These are phyloP conservation scores for Piliocolobus tephrosceles DNA, from an alignment of 2,113 vertebrate genomes.

Conservation along the genomic window DNA sequence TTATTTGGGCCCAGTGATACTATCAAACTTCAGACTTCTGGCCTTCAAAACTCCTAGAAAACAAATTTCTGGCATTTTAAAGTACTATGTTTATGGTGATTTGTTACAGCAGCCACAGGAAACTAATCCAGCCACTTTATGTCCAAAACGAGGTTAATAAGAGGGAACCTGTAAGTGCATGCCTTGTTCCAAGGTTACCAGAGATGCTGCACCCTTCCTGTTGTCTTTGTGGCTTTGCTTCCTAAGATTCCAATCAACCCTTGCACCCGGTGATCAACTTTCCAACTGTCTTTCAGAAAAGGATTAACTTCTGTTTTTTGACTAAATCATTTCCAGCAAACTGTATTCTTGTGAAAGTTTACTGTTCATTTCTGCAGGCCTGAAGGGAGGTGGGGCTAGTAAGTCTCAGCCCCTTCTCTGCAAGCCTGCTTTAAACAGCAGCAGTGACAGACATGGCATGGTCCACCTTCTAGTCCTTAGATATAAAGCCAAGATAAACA, in stretches of 20 bases:
- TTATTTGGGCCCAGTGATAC: neutral
- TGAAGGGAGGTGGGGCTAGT: neutral
- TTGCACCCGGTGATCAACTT: neutral
- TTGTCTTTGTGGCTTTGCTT: neutral
- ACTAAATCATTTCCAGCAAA: neutral
- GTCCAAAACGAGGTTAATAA: neutral
- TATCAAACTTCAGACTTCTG: neutral
- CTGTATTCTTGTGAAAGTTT: neutral
- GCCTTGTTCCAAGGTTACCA: neutral
- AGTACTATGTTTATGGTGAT: neutral
- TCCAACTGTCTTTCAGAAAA: neutral
- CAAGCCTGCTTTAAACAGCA: neutral
- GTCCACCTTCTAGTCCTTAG: neutral
- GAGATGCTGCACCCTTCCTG: neutral
- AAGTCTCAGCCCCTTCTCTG: neutral
- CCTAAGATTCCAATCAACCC: neutral
- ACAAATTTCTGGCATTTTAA: neutral
- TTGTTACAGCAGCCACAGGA: neutral
- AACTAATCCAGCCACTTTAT: neutral
- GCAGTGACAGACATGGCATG: accelerated
- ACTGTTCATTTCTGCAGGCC: neutral
- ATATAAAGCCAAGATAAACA: too few species aligned
- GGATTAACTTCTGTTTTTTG: too few species aligned
- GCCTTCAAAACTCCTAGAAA: neutral
- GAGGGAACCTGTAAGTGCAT: conserved; percentile 89